Percentiles rank a stretch among this genome's conserved stretches.
Evolutionary conservation across 1,140 invertebrate genomes (phyloP).

Genomic region (Camponotus vicinus): DNA sequence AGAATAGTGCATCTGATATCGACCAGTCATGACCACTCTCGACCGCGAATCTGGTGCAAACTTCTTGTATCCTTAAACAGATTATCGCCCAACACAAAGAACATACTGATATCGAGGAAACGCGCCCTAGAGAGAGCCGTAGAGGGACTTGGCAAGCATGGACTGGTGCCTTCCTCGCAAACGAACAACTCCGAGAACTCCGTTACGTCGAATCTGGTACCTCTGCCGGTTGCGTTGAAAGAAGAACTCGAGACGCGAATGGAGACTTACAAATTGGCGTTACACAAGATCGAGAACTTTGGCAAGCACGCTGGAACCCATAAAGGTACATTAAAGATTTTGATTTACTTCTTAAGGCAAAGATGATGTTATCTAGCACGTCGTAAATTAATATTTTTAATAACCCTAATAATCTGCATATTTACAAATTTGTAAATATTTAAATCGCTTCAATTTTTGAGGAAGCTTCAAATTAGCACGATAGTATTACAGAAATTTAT

Average conservation of each 20-base stretch:
- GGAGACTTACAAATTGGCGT: slow-evolving; percentile 94
- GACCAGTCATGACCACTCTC: slow-evolving; percentile 73
- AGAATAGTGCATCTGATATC: slow-evolving; percentile 80
- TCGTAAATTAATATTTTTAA: background rate
- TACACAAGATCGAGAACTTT: slow-evolving; percentile 92
- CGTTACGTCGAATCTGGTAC: slow-evolving; percentile 87
- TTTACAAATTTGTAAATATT: background rate
- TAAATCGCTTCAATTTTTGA: background rate
- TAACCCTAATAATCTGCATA: background rate
- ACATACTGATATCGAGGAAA: slow-evolving; percentile 88
- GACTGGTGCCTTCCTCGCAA: slow-evolving; percentile 88
- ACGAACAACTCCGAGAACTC: slow-evolving; percentile 52
- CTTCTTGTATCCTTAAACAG: slow-evolving; percentile 76
- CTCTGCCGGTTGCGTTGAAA: slow-evolving; percentile 91
- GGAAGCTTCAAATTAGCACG: background rate
- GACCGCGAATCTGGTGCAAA: slow-evolving; percentile 81
- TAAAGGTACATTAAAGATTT: slow-evolving; percentile 74
- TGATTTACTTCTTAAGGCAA: background rate
- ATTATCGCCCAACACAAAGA: slow-evolving; percentile 87
- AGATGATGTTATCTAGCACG: background rate
- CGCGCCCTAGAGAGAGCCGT: slow-evolving; percentile 93
- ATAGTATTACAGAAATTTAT: background rate
- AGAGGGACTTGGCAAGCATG: slow-evolving; percentile 95
- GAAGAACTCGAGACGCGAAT: slow-evolving; percentile 94
- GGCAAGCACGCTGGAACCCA: slow-evolving; percentile 79